Percentiles rank a stretch among this genome's conserved stretches.
Conservation (phyloP, 1,140 invertebrate genomes). For the Drosophila yakuba region DNA sequence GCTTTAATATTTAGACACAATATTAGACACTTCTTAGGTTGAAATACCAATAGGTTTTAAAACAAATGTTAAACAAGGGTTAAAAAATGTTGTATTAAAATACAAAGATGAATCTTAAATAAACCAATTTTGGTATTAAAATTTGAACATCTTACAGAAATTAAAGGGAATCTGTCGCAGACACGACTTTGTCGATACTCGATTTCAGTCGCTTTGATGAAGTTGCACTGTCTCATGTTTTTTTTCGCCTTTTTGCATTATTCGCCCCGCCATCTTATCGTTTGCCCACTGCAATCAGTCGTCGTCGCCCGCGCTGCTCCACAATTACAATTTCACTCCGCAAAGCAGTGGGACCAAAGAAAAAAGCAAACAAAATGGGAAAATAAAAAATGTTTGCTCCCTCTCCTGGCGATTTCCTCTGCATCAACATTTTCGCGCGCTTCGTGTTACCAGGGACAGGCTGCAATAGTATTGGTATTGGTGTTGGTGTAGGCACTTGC, state of each 20-base stretch:
- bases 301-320: constrained; percentile 33
- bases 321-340: constrained; percentile 46
- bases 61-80: too few relatives aligned
- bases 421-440: constrained; percentile 58
- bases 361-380: constrained; percentile 13
- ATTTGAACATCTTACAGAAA: too few relatives aligned
- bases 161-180: too few relatives aligned
- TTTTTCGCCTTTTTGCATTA: constrained; percentile 29
- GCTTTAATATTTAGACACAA: too few relatives aligned
- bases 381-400: constrained; percentile 17
- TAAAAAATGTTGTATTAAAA: too few relatives aligned
- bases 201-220: neutral
- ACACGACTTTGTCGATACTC: too few relatives aligned
- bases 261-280: constrained; percentile 69
- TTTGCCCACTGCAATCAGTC: constrained; percentile 66
- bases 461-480: constrained; percentile 18
- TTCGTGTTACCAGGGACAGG: constrained; percentile 60
- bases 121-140: too few relatives aligned
- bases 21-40: too few relatives aligned
- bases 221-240: constrained; percentile 14
- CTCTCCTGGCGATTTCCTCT: constrained; percentile 34
- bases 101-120: too few relatives aligned
- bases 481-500: constrained; percentile 17
- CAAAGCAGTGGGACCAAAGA: neutral
- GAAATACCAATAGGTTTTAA: too few relatives aligned